A percentile compares a stretch with the other conserved stretches of the same genome.
Conservation (phyloP, 2,888 invertebrate species). For the Plagiodera versicolora region DNA sequence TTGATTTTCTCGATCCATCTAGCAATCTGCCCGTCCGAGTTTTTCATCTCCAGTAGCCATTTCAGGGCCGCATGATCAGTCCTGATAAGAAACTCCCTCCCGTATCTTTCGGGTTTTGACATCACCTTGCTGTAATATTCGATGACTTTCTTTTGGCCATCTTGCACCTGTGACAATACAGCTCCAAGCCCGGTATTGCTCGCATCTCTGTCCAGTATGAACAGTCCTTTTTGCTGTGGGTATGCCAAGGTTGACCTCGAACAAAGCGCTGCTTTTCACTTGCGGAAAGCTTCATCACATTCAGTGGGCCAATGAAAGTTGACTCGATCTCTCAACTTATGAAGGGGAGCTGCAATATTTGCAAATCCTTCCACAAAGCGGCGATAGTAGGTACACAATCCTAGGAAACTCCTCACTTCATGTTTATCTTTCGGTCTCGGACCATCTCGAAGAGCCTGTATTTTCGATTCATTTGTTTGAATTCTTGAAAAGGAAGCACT, state of each 20-base stretch:
- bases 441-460: conserved; percentile 1
- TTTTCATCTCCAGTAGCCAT: conserved; percentile 43
- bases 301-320: not conserved
- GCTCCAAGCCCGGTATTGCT: conserved; percentile 21
- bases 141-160: conserved; percentile 29
- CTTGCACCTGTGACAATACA: conserved; percentile 22
- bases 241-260: not conserved
- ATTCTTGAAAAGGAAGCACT: not conserved
- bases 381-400: conserved; percentile 22
- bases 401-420: not conserved
- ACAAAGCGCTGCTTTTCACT: not conserved
- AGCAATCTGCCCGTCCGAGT: conserved; percentile 44
- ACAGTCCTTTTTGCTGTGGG: not conserved
- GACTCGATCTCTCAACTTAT: not conserved
- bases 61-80: conserved; percentile 44
- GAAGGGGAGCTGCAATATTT: conserved; percentile 16
- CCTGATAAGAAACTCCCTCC: conserved; percentile 29
- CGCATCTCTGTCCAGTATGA: conserved; percentile 16
- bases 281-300: not conserved
- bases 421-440: not conserved
- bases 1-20: conserved; percentile 42
- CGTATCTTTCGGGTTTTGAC: conserved; percentile 29
- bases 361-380: conserved; percentile 28
- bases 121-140: conserved; percentile 32
- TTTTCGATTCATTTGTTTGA: not conserved